phyloP scores from a whole-genome alignment of 2,113 vertebrate species.

The Xenopus borealis region DNA sequence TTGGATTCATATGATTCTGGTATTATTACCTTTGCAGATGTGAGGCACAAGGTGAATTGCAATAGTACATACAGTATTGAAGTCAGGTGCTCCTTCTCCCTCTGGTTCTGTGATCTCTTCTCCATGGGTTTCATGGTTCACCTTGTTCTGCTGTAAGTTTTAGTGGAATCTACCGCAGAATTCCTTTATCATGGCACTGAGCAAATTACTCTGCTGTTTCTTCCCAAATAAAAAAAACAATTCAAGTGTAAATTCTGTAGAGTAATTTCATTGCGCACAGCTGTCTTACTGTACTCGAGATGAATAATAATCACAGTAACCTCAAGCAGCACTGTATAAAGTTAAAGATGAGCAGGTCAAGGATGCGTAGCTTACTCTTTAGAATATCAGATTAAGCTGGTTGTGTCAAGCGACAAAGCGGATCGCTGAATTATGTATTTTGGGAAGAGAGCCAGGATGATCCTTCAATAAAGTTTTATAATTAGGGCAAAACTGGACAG shows the following conservation, averaged over 20 bases:
- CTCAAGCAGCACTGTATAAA: too few species aligned
- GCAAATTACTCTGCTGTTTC: neutral
- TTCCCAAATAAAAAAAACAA: neutral
- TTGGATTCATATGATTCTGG: too few species aligned
- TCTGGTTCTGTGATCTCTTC: neutral
- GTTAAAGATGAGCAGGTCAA: too few species aligned
- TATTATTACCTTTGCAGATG: too few species aligned
- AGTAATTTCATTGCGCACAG: neutral
- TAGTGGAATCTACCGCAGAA: neutral
- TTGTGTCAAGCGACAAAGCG: too few species aligned
- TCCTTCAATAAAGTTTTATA: too few species aligned
- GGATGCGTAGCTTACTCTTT: too few species aligned
- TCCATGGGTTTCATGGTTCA: neutral
- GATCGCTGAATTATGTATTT: too few species aligned
- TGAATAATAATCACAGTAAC: neutral
- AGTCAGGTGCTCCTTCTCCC: constrained; percentile 1
- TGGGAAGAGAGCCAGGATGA: too few species aligned
- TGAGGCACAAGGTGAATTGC: neutral
- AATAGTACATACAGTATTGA: neutral
- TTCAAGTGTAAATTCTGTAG: neutral
- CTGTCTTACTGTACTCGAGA: neutral
- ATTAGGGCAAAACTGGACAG: too few species aligned
- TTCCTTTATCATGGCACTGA: neutral
- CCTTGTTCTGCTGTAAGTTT: neutral
- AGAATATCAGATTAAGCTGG: too few species aligned